Conservation (phyloP, 2,113 vertebrate genomes). For the Cromileptes altivelis region DNA sequence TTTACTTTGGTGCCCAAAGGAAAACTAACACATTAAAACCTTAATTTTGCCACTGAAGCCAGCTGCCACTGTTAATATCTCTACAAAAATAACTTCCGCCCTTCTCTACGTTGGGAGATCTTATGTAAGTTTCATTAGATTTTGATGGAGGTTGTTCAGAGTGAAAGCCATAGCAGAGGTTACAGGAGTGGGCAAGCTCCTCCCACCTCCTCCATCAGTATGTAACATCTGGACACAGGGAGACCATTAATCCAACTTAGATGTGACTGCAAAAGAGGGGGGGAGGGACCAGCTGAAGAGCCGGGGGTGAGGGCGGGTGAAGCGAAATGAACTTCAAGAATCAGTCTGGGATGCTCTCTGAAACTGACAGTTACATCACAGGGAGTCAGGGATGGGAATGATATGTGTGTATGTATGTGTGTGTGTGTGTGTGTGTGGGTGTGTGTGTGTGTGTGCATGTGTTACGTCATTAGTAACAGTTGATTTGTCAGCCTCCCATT, state of each 20-base stretch:
- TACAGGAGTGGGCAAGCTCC: conserved; percentile 59
- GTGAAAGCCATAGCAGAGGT: conserved; percentile 50
- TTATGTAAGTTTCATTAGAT: conserved; percentile 52
- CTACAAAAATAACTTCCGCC: neutral
- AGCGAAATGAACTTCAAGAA: conserved; percentile 55
- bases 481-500: conserved; percentile 16
- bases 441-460: conserved; percentile 5
- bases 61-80: neutral
- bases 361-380: conserved; percentile 59
- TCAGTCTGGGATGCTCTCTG: conserved; percentile 3
- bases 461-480: conserved; percentile 47
- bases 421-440: conserved; percentile 20
- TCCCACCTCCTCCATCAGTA: conserved; percentile 71
- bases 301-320: conserved; percentile 43
- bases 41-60: neutral
- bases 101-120: conserved; percentile 13
- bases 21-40: conserved; percentile 9
- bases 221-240: conserved; percentile 84
- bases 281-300: conserved; percentile 44
- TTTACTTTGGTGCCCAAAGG: neutral
- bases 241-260: conserved; percentile 79
- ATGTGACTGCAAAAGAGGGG: conserved; percentile 61
- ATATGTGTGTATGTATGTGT: conserved; percentile 14
- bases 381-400: conserved; percentile 15
- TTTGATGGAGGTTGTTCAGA: conserved; percentile 43